A percentile compares a stretch with the other conserved stretches of the same genome.
phyloP scores from a whole-genome alignment of 1,140 invertebrate genomes.

The Rhopalosiphum maidis region DNA sequence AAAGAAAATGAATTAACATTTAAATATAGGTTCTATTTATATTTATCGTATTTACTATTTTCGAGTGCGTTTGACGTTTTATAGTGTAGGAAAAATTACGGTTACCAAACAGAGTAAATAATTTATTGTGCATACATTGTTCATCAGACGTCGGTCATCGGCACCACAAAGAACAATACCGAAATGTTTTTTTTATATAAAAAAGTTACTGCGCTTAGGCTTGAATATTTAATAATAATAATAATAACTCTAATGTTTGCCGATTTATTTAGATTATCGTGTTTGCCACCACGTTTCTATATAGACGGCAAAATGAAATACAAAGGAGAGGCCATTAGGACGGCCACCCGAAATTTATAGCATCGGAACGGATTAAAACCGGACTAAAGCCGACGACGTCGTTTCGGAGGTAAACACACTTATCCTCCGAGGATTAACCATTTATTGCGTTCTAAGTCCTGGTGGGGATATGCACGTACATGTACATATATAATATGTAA shows the following conservation, averaged over 20 bases:
- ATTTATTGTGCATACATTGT: constrained; percentile 35
- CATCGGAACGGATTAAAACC: constrained; percentile 53
- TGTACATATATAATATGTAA: not conserved
- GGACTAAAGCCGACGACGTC: constrained; percentile 57
- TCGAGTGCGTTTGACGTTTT: constrained; percentile 3
- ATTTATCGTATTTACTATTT: not conserved
- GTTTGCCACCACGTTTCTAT: not conserved
- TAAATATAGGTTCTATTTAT: not conserved
- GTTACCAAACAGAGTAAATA: not conserved
- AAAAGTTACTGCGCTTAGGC: not conserved
- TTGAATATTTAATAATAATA: constrained; percentile 45
- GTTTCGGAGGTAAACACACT: constrained; percentile 55
- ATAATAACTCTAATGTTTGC: constrained; percentile 52
- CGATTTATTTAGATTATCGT: constrained; percentile 55
- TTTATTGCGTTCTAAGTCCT: constrained; percentile 53
- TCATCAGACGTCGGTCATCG: not conserved
- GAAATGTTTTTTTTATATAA: not conserved
- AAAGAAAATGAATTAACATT: not conserved
- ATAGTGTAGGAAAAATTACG: not conserved
- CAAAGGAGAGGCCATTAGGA: constrained; percentile 57
- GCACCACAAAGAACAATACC: not conserved
- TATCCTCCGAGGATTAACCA: constrained; percentile 55
- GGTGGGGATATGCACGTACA: not conserved
- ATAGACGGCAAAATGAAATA: constrained; percentile 47
- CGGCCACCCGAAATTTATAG: constrained; percentile 47